A percentile compares a stretch with the other conserved stretches of the same genome.
phyloP scores from a whole-genome alignment of 2,797 vertebrate species.

The Florisuga fusca region DNA sequence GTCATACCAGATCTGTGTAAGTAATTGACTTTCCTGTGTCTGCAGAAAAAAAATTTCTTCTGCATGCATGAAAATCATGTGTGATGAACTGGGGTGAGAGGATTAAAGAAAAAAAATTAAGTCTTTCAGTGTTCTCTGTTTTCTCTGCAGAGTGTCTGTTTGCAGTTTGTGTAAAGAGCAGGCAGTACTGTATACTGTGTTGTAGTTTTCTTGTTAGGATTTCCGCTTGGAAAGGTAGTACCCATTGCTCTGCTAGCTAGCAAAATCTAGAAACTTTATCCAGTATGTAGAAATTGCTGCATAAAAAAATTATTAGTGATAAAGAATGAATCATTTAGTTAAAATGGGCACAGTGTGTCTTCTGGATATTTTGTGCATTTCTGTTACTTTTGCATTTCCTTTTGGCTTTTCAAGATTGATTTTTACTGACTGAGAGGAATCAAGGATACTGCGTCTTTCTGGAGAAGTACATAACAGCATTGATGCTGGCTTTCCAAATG shows the following conservation, averaged over 20 bases:
- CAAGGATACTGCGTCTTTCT: neutral
- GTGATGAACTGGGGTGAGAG: neutral
- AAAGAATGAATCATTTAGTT: neutral
- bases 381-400: neutral
- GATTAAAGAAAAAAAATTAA: neutral
- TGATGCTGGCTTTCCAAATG: neutral
- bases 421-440: neutral
- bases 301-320: neutral
- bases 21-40: neutral
- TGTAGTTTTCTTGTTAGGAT: neutral
- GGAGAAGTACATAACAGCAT: neutral
- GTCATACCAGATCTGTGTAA: neutral
- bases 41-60: neutral
- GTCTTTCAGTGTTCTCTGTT: neutral
- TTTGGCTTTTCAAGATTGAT: neutral
- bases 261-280: neutral
- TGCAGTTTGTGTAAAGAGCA: neutral
- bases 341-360: neutral
- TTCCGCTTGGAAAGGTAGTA: neutral
- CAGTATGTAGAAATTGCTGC: rapidly evolving
- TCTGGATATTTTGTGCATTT: neutral
- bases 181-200: neutral
- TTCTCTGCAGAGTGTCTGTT: neutral
- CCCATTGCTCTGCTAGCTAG: neutral
- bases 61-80: neutral